Evolutionary conservation across 2,888 invertebrate genomes (phyloP), one percentile per base, ranked within the genome.

Genomic region (Isoperla grammatica): DNA sequence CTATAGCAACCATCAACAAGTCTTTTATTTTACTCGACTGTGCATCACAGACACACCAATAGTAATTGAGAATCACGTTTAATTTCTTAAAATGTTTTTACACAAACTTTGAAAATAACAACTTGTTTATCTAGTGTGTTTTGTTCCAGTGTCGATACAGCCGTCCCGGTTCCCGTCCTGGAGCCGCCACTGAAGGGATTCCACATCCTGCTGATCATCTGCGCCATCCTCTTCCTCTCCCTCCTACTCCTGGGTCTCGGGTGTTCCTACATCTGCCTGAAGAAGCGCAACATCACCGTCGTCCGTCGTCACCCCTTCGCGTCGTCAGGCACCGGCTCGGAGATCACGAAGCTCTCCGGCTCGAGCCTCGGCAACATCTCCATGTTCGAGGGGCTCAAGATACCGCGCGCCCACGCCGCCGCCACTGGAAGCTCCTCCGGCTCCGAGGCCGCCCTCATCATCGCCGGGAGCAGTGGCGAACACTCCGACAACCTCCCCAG

Each of bases 181-280:
- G 85, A 83, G 61, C 86, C 90, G 0, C 90, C 91, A 0, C 74
- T 93, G 1, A 89, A 87, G 61, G 90, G 90, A 42, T 87, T 93
- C 62, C 94, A 95, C 73, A 90, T 95, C 64, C 79, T 95, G 61
- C 80, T 95, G 72, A 91, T 95, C 67, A 92, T 95, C 71, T 95
- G 95, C 74, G 92, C 92, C 49, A 88, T 95, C 59, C 81, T 95
- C 67, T 95, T 95, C 79, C 80, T 95, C 45, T 92, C 94, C 0
- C 76, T 95, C 48, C 77, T 95, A 19, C 81, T 95, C 2, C 78
- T 94, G 55, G 95, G 95, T 0, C 80, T 95, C 20, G 94, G 93
- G 46, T 92, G 92, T 43, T 94, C 94, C 0, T 95, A 94, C 75
- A 87, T 94, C 69, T 94, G 95, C 67, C 78, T 95, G 64, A 84